Evolutionary conservation across 2,888 invertebrate species (phyloP).

Genomic region (Rhaphigaster nebulosa): DNA sequence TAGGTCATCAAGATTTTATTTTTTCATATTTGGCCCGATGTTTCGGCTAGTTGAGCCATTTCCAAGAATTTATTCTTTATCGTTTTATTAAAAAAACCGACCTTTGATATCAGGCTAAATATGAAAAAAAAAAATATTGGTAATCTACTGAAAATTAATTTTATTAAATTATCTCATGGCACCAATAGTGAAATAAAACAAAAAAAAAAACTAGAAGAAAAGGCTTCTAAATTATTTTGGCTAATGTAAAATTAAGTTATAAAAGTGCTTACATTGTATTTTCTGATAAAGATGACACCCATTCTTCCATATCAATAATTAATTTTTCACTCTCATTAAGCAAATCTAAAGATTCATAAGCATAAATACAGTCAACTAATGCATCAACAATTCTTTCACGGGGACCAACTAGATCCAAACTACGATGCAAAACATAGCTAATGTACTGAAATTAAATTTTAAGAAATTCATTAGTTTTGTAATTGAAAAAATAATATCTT

Average conservation of each 20-base stretch:
- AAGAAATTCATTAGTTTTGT: not conserved
- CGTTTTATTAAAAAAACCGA: too few relatives aligned
- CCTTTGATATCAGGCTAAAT: too few relatives aligned
- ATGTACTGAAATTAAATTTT: slow-evolving; percentile 34
- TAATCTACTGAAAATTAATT: too few relatives aligned
- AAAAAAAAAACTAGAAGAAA: too few relatives aligned
- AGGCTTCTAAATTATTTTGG: not conserved
- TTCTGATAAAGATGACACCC: slow-evolving; percentile 21
- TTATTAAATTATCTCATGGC: too few relatives aligned
- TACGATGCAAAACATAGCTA: slow-evolving; percentile 26
- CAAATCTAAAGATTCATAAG: slow-evolving; percentile 76
- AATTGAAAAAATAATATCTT: not conserved
- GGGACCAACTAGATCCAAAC: slow-evolving; percentile 13
- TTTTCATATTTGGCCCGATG: too few relatives aligned
- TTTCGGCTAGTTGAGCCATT: too few relatives aligned
- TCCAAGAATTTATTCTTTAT: too few relatives aligned
- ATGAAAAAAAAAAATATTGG: too few relatives aligned
- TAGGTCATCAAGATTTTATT: too few relatives aligned
- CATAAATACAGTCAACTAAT: slow-evolving; percentile 75
- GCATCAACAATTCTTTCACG: not conserved
- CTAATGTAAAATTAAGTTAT: not conserved
- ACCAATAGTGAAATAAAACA: too few relatives aligned
- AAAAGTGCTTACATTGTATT: not conserved
- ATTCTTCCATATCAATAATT: slow-evolving; percentile 13
- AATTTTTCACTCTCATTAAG: slow-evolving; percentile 73